These are phyloP conservation scores for Acanthis flammea DNA, from an alignment of 2,797 vertebrate species.

Conservation along the genomic window DNA sequence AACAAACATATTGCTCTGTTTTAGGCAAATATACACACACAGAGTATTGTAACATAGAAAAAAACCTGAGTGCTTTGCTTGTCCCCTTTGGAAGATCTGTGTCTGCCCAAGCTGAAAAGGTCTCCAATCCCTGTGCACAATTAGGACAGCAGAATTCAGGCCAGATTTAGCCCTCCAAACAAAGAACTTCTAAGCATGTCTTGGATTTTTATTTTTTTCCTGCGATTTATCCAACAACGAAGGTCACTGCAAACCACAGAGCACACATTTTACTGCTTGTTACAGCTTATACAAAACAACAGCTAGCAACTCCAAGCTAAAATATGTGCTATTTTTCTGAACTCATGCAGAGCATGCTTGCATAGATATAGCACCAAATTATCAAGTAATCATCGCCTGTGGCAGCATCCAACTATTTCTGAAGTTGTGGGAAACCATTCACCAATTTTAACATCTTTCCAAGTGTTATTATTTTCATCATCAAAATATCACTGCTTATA, in stretches of 20 bases:
- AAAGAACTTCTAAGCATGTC: conserved; percentile 8
- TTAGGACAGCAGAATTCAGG: conserved; percentile 26
- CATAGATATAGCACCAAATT: neutral
- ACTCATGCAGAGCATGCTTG: neutral
- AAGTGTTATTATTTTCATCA: neutral
- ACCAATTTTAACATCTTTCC: neutral
- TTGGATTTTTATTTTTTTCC: neutral
- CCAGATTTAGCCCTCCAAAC: conserved; percentile 43
- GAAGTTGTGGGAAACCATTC: neutral
- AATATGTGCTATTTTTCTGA: neutral
- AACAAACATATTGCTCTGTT: neutral
- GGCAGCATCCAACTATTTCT: neutral
- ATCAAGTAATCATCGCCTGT: neutral
- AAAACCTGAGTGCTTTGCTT: neutral
- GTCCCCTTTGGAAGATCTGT: neutral
- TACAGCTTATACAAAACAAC: neutral
- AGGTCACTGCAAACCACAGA: neutral
- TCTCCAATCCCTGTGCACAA: conserved; percentile 16
- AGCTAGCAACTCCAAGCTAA: neutral
- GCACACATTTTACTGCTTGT: neutral
- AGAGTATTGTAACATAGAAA: neutral
- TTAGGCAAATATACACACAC: neutral
- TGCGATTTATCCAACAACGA: neutral
- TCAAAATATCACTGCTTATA: neutral
- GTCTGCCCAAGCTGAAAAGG: conserved; percentile 41